phyloP scores from a whole-genome alignment of 2,113 vertebrate species.

The Steatornis caripensis region DNA sequence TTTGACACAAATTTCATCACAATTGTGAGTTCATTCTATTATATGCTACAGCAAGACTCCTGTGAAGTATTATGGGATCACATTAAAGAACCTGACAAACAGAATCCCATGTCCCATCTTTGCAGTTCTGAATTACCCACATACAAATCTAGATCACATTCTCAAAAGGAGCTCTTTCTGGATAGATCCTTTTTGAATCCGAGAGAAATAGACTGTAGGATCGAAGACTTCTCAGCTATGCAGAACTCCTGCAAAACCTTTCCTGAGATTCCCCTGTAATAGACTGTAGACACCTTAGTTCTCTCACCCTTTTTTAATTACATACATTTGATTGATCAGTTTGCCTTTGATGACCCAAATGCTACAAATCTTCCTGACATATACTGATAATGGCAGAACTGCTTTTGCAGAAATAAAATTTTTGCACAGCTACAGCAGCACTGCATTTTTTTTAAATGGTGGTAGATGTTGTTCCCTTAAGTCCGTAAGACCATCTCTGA shows the following conservation, averaged over 20 bases:
- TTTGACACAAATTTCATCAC: not conserved
- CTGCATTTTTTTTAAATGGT: not conserved
- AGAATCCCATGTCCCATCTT: not conserved
- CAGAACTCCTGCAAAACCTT: not conserved
- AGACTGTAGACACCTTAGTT: not conserved
- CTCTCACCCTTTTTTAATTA: not conserved
- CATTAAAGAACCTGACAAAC: not conserved
- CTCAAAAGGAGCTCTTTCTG: not conserved
- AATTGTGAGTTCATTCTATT: not conserved
- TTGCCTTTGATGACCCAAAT: not conserved
- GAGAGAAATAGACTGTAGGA: not conserved
- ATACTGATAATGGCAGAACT: not conserved
- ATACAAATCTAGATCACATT: not conserved
- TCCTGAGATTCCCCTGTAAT: not conserved
- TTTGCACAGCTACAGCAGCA: not conserved
- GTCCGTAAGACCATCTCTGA: not conserved
- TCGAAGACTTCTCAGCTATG: not conserved
- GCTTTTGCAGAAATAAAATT: not conserved
- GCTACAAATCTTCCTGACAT: not conserved
- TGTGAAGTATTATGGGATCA: not conserved
- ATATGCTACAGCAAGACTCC: not conserved
- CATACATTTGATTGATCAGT: rapidly evolving
- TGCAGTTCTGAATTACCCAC: not conserved
- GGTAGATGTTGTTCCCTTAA: not conserved
- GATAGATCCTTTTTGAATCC: not conserved